phyloP scores from a whole-genome alignment of 2,888 invertebrate species.

The Hymenopus coronatus region DNA sequence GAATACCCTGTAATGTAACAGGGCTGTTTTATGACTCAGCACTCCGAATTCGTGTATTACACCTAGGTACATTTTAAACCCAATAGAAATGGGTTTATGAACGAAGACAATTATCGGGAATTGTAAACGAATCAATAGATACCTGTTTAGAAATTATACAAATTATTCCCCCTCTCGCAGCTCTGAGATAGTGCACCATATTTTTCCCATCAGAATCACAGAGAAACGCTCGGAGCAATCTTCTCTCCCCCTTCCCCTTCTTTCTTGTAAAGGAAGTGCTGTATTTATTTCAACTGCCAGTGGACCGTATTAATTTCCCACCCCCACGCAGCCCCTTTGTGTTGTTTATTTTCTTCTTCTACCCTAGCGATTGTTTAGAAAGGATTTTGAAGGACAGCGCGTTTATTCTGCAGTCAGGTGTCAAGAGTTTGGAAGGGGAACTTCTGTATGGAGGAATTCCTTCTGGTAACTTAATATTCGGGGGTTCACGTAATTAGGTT shows the following conservation, averaged over 20 bases:
- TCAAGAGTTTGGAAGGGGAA: neutral
- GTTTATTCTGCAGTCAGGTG: conserved; percentile 7
- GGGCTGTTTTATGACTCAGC: too few relatives aligned
- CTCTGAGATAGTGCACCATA: neutral
- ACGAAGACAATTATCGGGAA: too few relatives aligned
- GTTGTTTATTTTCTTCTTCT: conserved; percentile 14
- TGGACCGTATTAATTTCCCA: conserved; percentile 17
- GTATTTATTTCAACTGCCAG: conserved; percentile 27
- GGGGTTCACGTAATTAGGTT: neutral
- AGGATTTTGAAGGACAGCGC: neutral
- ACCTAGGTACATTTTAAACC: too few relatives aligned
- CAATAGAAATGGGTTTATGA: too few relatives aligned
- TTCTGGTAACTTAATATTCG: neutral
- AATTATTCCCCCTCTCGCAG: too few relatives aligned
- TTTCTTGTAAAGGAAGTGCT: conserved; percentile 16
- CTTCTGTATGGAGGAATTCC: neutral
- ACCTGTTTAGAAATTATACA: too few relatives aligned
- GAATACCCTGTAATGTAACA: too few relatives aligned
- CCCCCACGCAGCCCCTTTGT: neutral
- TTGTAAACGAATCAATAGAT: too few relatives aligned
- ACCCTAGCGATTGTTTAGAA: neutral
- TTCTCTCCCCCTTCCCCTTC: too few relatives aligned
- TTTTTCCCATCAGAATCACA: neutral
- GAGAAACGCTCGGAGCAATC: neutral
- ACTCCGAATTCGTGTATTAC: too few relatives aligned